A percentile compares a stretch with the other conserved stretches of the same genome.
Conservation (phyloP, 2,797 vertebrate genomes). For the Darevskia mixta region DNA sequence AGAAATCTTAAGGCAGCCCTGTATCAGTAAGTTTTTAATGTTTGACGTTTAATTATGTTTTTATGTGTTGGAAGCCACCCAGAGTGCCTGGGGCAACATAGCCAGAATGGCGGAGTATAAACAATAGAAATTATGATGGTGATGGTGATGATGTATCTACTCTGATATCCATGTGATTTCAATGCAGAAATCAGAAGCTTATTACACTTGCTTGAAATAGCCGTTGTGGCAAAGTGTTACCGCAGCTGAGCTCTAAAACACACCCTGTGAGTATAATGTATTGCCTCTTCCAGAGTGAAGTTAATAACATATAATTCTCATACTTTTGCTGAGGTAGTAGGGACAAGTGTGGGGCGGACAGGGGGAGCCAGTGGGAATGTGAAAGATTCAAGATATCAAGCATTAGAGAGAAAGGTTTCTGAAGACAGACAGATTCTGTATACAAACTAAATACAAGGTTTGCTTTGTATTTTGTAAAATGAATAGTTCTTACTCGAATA, state of each 20-base stretch:
- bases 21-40: too few species aligned
- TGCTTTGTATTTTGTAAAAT: too few species aligned
- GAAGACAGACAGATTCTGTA: not conserved
- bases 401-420: not conserved
- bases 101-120: too few species aligned
- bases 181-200: not conserved
- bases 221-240: not conserved
- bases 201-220: not conserved
- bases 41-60: too few species aligned
- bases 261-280: not conserved
- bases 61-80: too few species aligned
- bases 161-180: not conserved
- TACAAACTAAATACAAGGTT: too few species aligned
- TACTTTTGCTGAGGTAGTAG: not conserved
- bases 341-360: too few species aligned
- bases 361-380: not conserved
- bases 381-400: not conserved
- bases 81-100: too few species aligned
- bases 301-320: not conserved
- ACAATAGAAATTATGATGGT: too few species aligned
- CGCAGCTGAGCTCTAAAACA: not conserved
- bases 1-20: too few species aligned
- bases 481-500: not conserved
- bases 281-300: not conserved
- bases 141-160: too few species aligned